Evolutionary conservation across 2,888 invertebrate species (phyloP).

Genomic region (Cantharis rufa): DNA sequence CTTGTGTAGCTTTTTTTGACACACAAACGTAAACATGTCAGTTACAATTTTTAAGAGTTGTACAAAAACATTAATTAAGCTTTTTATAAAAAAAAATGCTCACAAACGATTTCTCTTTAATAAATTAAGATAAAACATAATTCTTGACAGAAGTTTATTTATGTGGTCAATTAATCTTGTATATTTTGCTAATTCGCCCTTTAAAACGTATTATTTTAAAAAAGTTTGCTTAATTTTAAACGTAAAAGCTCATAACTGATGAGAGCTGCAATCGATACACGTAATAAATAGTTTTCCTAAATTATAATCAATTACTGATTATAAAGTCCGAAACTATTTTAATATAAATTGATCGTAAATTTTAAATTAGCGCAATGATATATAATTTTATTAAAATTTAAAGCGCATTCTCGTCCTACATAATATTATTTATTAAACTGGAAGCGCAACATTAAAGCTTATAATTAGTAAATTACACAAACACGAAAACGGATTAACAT

Average conservation of each 20-base stretch:
- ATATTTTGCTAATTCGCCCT: neutral
- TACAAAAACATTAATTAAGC: slow-evolving; percentile 1
- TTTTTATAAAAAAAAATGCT: neutral
- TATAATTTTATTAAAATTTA: neutral
- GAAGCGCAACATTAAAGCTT: neutral
- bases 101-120: neutral
- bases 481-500: neutral
- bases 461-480: neutral
- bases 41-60: neutral
- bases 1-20: neutral
- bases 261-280: neutral
- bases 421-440: neutral
- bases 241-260: neutral
- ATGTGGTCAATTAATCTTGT: neutral
- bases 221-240: neutral
- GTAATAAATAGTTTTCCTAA: neutral
- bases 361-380: neutral
- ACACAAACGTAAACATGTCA: slow-evolving; percentile 2
- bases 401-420: neutral
- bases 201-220: neutral
- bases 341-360: neutral
- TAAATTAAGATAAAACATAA: neutral
- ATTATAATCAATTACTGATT: neutral
- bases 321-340: neutral
- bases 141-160: neutral